Evolutionary conservation across 2,113 vertebrate genomes (phyloP).

Genomic region (Peromyscus polionotus): DNA sequence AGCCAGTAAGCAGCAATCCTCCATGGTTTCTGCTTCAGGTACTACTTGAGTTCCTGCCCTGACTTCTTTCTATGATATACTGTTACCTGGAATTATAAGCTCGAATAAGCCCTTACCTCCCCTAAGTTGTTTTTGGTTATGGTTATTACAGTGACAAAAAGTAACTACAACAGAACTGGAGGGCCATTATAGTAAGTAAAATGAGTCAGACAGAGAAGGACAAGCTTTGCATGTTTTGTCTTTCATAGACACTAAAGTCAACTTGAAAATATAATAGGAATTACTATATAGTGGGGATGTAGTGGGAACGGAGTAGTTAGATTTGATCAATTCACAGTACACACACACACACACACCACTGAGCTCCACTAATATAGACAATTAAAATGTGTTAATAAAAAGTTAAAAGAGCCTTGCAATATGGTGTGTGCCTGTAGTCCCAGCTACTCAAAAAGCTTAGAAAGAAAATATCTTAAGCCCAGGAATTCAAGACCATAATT

Average conservation of each 20-base stretch:
- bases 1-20: background rate
- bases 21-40: background rate
- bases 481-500: slow-evolving; percentile 10
- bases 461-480: background rate
- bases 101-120: background rate
- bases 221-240: background rate
- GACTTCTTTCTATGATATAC: background rate
- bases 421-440: background rate
- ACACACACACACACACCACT: background rate
- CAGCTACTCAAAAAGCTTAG: background rate
- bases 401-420: background rate
- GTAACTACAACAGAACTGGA: background rate
- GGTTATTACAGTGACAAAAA: background rate
- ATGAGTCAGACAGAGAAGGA: background rate
- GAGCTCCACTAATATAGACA: background rate
- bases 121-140: background rate
- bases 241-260: background rate
- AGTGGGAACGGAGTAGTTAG: background rate
- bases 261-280: background rate
- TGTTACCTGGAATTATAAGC: background rate
- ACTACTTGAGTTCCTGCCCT: background rate
- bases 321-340: background rate
- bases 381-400: background rate
- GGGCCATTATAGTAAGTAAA: background rate
- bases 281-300: background rate